Evolutionary conservation across 2,797 vertebrate species (phyloP).

Genomic region (Acrocephalus scirpaceus): DNA sequence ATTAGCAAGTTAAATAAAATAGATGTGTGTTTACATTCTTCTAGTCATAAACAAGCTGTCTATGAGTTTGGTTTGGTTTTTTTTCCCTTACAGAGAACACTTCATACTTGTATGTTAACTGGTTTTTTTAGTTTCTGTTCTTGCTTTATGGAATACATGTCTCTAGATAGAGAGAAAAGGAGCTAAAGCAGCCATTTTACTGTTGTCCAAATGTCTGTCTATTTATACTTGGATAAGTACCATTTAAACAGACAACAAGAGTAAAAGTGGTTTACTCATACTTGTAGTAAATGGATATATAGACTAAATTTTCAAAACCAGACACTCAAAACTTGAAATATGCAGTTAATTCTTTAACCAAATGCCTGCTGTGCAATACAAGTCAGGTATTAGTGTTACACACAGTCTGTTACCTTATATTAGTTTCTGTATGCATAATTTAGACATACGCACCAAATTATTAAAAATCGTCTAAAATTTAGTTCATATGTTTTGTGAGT

Average conservation of each 20-base stretch:
- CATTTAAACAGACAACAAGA: not conserved
- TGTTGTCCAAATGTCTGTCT: not conserved
- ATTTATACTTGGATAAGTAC: not conserved
- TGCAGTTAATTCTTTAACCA: not conserved
- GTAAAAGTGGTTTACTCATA: not conserved
- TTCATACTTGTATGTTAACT: not conserved
- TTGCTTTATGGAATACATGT: not conserved
- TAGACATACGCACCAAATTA: not conserved
- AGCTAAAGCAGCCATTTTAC: not conserved
- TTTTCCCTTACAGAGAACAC: not conserved
- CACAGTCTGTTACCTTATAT: not conserved
- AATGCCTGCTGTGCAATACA: not conserved
- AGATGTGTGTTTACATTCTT: constrained; percentile 48
- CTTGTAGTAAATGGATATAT: not conserved
- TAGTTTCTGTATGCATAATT: not conserved
- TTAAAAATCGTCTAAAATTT: constrained; percentile 4
- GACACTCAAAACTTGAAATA: not conserved
- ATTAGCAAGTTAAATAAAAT: constrained; percentile 45
- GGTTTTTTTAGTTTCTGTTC: not conserved
- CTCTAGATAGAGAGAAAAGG: not conserved
- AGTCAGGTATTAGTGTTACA: not conserved
- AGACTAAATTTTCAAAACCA: not conserved
- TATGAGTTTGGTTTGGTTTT: not conserved
- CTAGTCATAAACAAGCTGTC: constrained; percentile 47
- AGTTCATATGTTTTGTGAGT: not conserved